Evolutionary conservation across 1,140 invertebrate species (phyloP), one percentile per base, ranked within the genome.

Genomic region (Olivierus martensii): DNA sequence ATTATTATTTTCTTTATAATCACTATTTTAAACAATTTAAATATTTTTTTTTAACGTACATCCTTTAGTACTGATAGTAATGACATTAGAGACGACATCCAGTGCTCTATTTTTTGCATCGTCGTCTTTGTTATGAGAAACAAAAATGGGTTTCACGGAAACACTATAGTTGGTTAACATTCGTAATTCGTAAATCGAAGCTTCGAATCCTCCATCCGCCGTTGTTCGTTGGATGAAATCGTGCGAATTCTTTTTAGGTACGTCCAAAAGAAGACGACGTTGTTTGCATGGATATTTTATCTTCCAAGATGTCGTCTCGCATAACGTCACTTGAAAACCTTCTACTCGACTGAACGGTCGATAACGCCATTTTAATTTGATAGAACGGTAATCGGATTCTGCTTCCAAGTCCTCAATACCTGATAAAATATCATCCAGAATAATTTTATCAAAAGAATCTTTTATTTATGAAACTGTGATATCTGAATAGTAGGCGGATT

Each of bases 151-250:
- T 17, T 73, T 69, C 15, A 86, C 79, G 68, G 82, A 77, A 58
- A 86, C 80, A 10, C 80, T 80, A 63, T 86, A 86, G 39, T 80
- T 83, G 15, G 83, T 84, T 17, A 82, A 76, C 82, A 84, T 84
- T 22, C 62, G 46, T 4, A 66, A 52, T 39, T 54, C 60, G 34
- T 44, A 51, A 14, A 62, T 42, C 2, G 37, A n/a, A 6, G 58
- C 61, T 46, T 59, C 43, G 34, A 46, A 61, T 2, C 19, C 35
- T 10, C 55, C 46, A 1, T 35, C 14, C 0, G 34, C 44, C 6
- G 42, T 39, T 1, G 17, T n/a, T 3, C 10, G 22, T 28, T 9
- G 28, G 7, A 58, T 35, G 0, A 43, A 19, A 21, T 54, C 55
- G 22, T 61, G 38, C 9, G 19, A 4, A 28, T 19, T 45, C 28